These are phyloP conservation scores for Tachypleus tridentatus DNA, from an alignment of 1,140 invertebrate genomes.

Conservation along the genomic window DNA sequence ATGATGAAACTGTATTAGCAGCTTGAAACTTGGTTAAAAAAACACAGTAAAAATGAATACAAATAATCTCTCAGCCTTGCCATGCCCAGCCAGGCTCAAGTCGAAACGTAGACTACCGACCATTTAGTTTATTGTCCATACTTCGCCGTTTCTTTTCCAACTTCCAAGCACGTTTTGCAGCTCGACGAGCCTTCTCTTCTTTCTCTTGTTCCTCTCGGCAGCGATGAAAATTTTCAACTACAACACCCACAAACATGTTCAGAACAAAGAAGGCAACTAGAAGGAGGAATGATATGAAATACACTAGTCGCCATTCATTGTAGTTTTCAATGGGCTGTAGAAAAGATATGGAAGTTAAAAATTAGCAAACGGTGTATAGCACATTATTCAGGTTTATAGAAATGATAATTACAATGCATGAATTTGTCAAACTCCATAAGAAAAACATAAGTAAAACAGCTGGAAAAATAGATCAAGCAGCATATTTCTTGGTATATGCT, in stretches of 20 bases:
- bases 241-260: slow-evolving; percentile 99
- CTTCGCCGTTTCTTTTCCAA: slow-evolving; percentile 90
- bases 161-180: slow-evolving; percentile 83
- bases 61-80: too few relatives aligned
- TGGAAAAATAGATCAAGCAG: too few relatives aligned
- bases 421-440: too few relatives aligned
- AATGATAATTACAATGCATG: too few relatives aligned
- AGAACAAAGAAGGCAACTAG: slow-evolving; percentile 97
- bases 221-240: slow-evolving; percentile 98
- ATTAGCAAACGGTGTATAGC: too few relatives aligned
- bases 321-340: slow-evolving; percentile 90
- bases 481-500: too few relatives aligned
- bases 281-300: slow-evolving; percentile 97
- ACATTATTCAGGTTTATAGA: too few relatives aligned
- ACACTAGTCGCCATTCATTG: slow-evolving; percentile 96
- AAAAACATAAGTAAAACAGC: too few relatives aligned
- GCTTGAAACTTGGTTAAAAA: slow-evolving; percentile 5
- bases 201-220: slow-evolving; percentile 98
- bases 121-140: slow-evolving; percentile 37
- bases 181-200: slow-evolving; percentile 85
- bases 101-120: too few relatives aligned
- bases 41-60: too few relatives aligned
- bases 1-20: not conserved
- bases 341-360: slow-evolving; percentile 26
- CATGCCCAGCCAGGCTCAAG: too few relatives aligned